phyloP scores from a whole-genome alignment of 1,140 invertebrate genomes.

The Panagrolaimus sp. region DNA sequence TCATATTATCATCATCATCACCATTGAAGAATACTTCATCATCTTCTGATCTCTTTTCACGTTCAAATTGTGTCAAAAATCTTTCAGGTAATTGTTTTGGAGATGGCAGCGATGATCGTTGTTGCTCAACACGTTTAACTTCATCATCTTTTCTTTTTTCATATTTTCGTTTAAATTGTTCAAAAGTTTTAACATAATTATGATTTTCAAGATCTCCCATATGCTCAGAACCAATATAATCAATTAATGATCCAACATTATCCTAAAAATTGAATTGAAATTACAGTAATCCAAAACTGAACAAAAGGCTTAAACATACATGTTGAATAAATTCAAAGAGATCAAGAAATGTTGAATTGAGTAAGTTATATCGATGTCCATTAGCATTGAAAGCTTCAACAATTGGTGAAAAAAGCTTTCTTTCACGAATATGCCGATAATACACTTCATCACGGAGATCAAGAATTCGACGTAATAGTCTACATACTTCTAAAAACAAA shows the following conservation, averaged over 20 bases:
- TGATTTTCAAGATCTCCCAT: slow-evolving; percentile 36
- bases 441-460: slow-evolving; percentile 97
- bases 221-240: slow-evolving; percentile 49
- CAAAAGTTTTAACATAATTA: slow-evolving; percentile 53
- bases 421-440: slow-evolving; percentile 90
- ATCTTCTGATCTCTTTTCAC: slow-evolving; percentile 47
- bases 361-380: slow-evolving; percentile 91
- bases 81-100: neutral
- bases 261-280: slow-evolving; percentile 48
- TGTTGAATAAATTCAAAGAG: slow-evolving; percentile 90
- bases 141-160: slow-evolving; percentile 30
- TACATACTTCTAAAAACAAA: slow-evolving; percentile 67
- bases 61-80: slow-evolving; percentile 37
- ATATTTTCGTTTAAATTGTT: slow-evolving; percentile 39
- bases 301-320: slow-evolving; percentile 25
- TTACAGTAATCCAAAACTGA: neutral
- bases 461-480: slow-evolving; percentile 93
- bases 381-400: slow-evolving; percentile 92
- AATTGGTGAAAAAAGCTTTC: slow-evolving; percentile 87
- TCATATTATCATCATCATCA: slow-evolving; percentile 45
- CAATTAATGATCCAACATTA: slow-evolving; percentile 44
- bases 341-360: slow-evolving; percentile 97
- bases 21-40: slow-evolving; percentile 49
- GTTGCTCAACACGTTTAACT: neutral
- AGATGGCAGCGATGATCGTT: neutral